phyloP scores from a whole-genome alignment of 2,888 invertebrate species.

The Ormyrus labotus region DNA sequence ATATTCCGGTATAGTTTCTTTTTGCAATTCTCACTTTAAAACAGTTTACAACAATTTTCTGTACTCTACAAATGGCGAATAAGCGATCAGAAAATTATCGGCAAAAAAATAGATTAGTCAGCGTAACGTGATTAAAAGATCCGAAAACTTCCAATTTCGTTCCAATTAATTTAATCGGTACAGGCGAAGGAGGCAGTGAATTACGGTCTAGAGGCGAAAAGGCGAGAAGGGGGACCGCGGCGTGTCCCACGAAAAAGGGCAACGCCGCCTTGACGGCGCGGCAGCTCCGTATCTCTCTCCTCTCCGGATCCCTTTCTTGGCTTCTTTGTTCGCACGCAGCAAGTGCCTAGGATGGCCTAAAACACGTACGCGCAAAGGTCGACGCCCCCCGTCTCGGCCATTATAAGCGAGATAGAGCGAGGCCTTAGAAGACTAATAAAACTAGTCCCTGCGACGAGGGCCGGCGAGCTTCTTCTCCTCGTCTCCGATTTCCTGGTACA shows the following conservation, averaged over 20 bases:
- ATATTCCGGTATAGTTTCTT: too few relatives aligned
- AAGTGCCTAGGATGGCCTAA: conserved; percentile 24
- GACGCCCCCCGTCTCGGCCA: conserved; percentile 60
- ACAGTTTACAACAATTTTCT: too few relatives aligned
- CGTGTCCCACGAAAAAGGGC: conserved; percentile 42
- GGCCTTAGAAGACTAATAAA: conserved; percentile 26
- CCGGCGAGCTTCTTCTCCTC: not conserved
- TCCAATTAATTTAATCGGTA: too few relatives aligned
- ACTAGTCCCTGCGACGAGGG: conserved; percentile 19
- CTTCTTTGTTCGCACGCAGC: conserved; percentile 49
- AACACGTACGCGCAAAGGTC: conserved; percentile 59
- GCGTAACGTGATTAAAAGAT: too few relatives aligned
- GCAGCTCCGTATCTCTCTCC: conserved; percentile 1
- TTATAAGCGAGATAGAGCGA: too few relatives aligned
- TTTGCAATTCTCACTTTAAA: too few relatives aligned
- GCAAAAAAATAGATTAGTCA: too few relatives aligned
- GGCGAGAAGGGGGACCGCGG: conserved; percentile 8
- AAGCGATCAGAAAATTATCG: too few relatives aligned
- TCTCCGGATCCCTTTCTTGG: conserved; percentile 37
- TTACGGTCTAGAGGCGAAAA: conserved; percentile 26
- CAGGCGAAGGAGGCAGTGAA: too few relatives aligned
- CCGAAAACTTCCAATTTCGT: too few relatives aligned
- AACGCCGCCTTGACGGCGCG: not conserved
- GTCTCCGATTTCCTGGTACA: conserved; percentile 35
- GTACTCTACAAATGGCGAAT: too few relatives aligned